Percentiles rank a stretch among this genome's conserved stretches.
phyloP scores from a whole-genome alignment of 1,140 invertebrate genomes.

The Calephelis nemesis region DNA sequence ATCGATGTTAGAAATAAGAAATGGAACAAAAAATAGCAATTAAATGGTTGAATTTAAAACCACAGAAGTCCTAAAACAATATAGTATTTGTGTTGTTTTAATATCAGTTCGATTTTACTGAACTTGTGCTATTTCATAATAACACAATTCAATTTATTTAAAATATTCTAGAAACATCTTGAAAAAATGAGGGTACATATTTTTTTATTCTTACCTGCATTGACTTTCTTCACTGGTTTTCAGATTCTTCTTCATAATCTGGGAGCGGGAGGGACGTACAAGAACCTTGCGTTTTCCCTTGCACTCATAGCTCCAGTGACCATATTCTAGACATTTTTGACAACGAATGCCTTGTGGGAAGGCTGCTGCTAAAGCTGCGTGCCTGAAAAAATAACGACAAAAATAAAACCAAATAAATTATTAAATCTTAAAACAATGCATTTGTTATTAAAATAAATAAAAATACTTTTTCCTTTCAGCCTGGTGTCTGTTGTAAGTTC shows the following conservation, averaged over 20 bases:
- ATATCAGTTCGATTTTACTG: too few species aligned
- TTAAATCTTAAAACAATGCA: slow-evolving; percentile 21
- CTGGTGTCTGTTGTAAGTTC: slow-evolving; percentile 70
- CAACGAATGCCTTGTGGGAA: slow-evolving; percentile 87
- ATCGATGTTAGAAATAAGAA: too few species aligned
- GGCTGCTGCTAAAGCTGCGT: slow-evolving; percentile 79
- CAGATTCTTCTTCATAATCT: slow-evolving; percentile 87
- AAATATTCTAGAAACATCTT: background rate
- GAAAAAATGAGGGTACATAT: slow-evolving; percentile 24
- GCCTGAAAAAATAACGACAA: slow-evolving; percentile 52
- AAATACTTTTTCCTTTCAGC: slow-evolving; percentile 64
- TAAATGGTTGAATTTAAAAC: too few species aligned
- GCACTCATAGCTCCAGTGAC: slow-evolving; percentile 96
- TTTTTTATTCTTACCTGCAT: slow-evolving; percentile 56
- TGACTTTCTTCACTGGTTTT: slow-evolving; percentile 78
- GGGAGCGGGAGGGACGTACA: slow-evolving; percentile 89
- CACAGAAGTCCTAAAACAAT: too few species aligned
- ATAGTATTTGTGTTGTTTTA: too few species aligned
- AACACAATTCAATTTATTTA: too few species aligned
- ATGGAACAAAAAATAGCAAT: too few species aligned
- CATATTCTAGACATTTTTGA: slow-evolving; percentile 94
- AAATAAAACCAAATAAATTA: slow-evolving; percentile 20
- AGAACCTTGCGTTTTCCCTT: slow-evolving; percentile 94
- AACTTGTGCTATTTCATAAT: too few species aligned
- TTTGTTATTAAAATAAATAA: slow-evolving; percentile 26